Percentiles rank a stretch among this genome's conserved stretches.
Evolutionary conservation across 2,797 vertebrate genomes (phyloP).

Genomic region (Carcharodon carcharias): DNA sequence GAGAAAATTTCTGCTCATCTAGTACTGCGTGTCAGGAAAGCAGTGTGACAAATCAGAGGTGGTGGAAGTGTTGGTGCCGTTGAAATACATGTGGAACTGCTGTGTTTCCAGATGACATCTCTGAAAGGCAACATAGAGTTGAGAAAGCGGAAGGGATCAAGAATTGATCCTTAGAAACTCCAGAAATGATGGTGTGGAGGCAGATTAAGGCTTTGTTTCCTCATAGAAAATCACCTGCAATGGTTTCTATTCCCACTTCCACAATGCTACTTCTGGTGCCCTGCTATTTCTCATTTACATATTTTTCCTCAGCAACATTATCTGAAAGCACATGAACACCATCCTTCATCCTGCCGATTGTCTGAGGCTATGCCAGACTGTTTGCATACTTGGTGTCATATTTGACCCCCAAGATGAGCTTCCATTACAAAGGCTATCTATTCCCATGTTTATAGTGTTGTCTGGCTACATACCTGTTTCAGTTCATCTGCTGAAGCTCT

Average conservation of each 20-base stretch:
- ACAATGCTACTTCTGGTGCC: no score
- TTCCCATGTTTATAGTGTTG: background rate
- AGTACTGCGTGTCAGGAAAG: background rate
- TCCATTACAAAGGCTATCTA: background rate
- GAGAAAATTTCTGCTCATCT: background rate
- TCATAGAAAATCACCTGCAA: background rate
- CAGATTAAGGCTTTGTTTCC: background rate
- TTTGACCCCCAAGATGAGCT: background rate
- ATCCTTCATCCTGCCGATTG: background rate
- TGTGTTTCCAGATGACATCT: background rate
- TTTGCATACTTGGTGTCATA: background rate
- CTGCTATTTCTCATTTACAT: background rate
- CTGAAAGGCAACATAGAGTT: background rate
- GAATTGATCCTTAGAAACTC: background rate
- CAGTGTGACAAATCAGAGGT: background rate
- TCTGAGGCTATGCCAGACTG: background rate
- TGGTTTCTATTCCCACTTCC: background rate
- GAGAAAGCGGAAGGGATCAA: background rate
- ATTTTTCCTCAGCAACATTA: background rate
- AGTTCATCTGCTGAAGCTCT: background rate
- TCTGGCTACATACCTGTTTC: background rate
- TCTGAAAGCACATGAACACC: background rate
- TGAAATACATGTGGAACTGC: background rate
- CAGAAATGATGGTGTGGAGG: background rate
- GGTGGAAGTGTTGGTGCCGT: background rate